Evolutionary conservation across 2,888 invertebrate genomes (phyloP).

Genomic region (Agrotis ipsilon): DNA sequence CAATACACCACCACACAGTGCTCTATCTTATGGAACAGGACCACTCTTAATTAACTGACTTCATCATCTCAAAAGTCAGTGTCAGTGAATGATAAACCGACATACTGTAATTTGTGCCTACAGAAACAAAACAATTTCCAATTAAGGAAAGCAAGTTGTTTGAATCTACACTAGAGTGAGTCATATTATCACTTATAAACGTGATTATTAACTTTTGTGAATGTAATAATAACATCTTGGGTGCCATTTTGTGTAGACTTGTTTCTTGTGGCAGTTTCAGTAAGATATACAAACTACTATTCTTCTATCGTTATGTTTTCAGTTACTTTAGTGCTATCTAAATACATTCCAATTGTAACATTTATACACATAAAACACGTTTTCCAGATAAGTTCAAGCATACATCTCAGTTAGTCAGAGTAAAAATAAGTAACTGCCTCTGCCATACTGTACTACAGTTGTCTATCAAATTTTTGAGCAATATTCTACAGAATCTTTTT

Average conservation of each 20-base stretch:
- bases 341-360: neutral
- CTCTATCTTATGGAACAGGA: neutral
- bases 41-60: neutral
- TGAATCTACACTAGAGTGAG: slow-evolving; percentile 32
- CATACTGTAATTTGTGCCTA: neutral
- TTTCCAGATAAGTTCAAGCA: slow-evolving; percentile 1
- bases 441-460: neutral
- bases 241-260: slow-evolving; percentile 20
- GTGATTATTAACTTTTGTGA: slow-evolving; percentile 23
- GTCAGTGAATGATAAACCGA: slow-evolving; percentile 4
- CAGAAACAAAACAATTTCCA: slow-evolving; percentile 33
- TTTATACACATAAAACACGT: neutral
- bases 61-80: neutral
- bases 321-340: slow-evolving; percentile 1
- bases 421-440: neutral
- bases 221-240: slow-evolving; percentile 29
- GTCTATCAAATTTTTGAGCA: neutral
- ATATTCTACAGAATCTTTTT: neutral
- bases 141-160: slow-evolving; percentile 40
- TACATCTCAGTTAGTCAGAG: neutral
- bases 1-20: neutral
- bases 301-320: neutral
- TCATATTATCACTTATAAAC: slow-evolving; percentile 22
- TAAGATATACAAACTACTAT: neutral
- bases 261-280: neutral